Percentiles rank a stretch among this genome's conserved stretches.
Conservation (phyloP, 2,888 invertebrate genomes). For the Alentia gelatinosa region DNA sequence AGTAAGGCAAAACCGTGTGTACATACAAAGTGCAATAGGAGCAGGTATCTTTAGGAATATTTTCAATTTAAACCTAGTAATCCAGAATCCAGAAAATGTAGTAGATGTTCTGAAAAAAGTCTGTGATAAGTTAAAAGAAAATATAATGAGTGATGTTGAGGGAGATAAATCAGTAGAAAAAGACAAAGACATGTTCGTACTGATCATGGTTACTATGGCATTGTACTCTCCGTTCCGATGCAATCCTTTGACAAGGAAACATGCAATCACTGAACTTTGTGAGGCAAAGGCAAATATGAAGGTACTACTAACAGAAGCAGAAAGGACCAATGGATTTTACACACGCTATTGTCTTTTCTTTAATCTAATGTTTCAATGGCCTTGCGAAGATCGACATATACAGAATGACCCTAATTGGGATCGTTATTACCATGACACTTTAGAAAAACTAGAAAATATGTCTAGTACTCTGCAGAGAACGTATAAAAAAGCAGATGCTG, state of each 20-base stretch:
- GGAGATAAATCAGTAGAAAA: neutral
- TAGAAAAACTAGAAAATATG: neutral
- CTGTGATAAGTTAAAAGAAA: neutral
- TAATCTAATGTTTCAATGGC: conserved; percentile 6
- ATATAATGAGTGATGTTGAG: neutral
- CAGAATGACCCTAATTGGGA: neutral
- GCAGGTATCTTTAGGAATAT: neutral
- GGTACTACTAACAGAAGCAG: neutral
- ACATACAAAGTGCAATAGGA: neutral
- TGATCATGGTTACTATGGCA: neutral
- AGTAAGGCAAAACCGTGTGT: neutral
- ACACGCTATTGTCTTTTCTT: neutral
- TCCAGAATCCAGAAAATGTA: neutral
- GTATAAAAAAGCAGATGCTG: neutral
- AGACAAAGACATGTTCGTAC: neutral
- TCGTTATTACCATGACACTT: neutral
- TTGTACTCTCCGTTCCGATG: neutral
- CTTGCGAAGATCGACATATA: neutral
- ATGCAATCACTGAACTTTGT: neutral
- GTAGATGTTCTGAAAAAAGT: neutral
- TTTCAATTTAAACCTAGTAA: neutral
- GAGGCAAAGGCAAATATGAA: neutral
- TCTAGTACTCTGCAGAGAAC: neutral
- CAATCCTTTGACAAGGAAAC: neutral
- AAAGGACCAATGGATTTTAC: neutral